phyloP scores from a whole-genome alignment of 2,113 vertebrate genomes.

The Myodes glareolus region DNA sequence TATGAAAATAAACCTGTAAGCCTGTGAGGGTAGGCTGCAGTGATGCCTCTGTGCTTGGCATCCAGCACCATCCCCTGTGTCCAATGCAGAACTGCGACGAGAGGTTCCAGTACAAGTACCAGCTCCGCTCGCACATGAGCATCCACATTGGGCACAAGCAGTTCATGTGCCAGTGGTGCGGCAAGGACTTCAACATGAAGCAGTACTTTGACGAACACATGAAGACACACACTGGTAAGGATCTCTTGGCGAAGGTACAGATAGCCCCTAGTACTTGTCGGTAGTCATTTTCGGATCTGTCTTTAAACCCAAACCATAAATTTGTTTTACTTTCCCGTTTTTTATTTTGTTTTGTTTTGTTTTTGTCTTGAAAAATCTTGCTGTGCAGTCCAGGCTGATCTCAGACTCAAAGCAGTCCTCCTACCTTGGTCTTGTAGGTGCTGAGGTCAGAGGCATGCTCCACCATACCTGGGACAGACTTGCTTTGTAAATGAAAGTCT shows the following conservation, averaged over 20 bases:
- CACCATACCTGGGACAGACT: neutral
- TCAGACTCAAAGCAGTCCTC: neutral
- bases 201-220: conserved; percentile 99
- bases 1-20: neutral
- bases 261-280: neutral
- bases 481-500: neutral
- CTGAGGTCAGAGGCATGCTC: neutral
- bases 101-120: conserved; percentile 98
- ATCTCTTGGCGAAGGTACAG: neutral
- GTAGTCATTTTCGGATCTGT: neutral
- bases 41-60: neutral
- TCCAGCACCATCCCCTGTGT: conserved; percentile 27
- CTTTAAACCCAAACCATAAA: neutral
- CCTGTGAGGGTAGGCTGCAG: neutral
- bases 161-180: conserved; percentile 99
- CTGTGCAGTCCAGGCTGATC: neutral
- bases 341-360: too few species aligned
- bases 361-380: neutral
- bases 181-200: conserved; percentile 99
- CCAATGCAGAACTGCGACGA: conserved; percentile 93
- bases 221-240: conserved; percentile 98
- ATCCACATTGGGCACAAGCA: conserved; percentile 99
- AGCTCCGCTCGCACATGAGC: conserved; percentile 98
- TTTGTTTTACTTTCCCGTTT: neutral
- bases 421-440: neutral